phyloP scores from a whole-genome alignment of 35 echinoderm and acorn worm species.

The Holothuria glaberrima region DNA sequence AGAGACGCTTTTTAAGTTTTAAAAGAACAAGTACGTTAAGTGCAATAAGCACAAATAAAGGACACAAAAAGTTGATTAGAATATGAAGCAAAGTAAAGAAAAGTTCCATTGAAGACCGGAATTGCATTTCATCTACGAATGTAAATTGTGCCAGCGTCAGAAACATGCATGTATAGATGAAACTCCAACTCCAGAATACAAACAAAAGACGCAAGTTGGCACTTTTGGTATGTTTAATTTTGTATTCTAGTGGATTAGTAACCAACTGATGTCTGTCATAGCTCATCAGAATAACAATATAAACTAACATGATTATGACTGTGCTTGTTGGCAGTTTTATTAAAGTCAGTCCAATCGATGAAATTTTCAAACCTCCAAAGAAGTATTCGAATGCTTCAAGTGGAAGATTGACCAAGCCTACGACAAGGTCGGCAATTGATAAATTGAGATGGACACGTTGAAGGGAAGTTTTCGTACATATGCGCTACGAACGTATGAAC shows the following conservation, averaged over 20 bases:
- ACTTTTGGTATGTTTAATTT: no score
- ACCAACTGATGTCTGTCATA: background rate
- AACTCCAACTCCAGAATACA: no score
- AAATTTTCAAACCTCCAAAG: background rate
- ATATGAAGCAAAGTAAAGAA: no score
- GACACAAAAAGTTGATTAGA: no score
- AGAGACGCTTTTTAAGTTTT: no score
- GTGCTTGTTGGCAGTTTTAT: background rate
- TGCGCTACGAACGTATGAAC: background rate
- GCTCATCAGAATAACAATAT: background rate
- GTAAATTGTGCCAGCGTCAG: no score
- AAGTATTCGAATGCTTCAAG: background rate
- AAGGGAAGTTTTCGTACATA: background rate
- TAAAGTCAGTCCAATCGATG: background rate
- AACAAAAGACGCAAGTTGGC: no score
- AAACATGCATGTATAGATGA: no score
- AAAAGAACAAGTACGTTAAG: no score
- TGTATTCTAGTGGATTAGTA: background rate
- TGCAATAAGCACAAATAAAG: no score
- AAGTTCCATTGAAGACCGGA: no score
- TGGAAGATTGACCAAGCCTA: background rate
- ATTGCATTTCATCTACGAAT: no score
- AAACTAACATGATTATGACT: background rate
- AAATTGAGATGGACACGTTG: slow-evolving; percentile 31
- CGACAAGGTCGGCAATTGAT: background rate